These are phyloP conservation scores for Ctenomys sociabilis DNA, from an alignment of 2,113 vertebrate species.

Conservation along the genomic window DNA sequence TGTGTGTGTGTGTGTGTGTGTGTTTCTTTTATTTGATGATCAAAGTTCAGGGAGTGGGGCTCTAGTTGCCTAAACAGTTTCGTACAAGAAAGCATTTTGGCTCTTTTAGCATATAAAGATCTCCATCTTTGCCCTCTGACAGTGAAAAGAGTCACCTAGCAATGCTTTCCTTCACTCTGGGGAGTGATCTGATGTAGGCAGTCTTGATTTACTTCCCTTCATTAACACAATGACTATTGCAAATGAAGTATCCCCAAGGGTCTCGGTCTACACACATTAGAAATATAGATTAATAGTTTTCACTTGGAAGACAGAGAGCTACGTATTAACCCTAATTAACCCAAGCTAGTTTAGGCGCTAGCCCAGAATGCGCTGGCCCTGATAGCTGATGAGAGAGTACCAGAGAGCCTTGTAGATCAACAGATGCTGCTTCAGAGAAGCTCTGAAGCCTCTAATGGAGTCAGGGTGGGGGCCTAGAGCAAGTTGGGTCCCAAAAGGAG, in stretches of 20 bases:
- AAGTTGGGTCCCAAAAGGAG: neutral
- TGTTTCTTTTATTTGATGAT: neutral
- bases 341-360: neutral
- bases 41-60: neutral
- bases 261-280: neutral
- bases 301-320: neutral
- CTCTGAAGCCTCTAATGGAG: neutral
- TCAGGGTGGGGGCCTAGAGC: neutral
- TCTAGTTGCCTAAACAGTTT: neutral
- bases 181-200: neutral
- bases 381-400: neutral
- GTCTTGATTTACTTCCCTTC: neutral
- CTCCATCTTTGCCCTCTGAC: neutral
- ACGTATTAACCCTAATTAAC: constrained; percentile 28
- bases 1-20: too few relatives aligned
- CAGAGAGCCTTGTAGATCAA: neutral
- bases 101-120: neutral
- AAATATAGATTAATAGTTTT: neutral
- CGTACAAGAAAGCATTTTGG: neutral
- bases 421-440: neutral
- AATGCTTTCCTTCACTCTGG: neutral
- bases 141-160: neutral
- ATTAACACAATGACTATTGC: neutral
- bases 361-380: neutral
- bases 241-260: neutral